phyloP scores from a whole-genome alignment of 2,113 vertebrate species.

The Ibidorhyncha struthersii region DNA sequence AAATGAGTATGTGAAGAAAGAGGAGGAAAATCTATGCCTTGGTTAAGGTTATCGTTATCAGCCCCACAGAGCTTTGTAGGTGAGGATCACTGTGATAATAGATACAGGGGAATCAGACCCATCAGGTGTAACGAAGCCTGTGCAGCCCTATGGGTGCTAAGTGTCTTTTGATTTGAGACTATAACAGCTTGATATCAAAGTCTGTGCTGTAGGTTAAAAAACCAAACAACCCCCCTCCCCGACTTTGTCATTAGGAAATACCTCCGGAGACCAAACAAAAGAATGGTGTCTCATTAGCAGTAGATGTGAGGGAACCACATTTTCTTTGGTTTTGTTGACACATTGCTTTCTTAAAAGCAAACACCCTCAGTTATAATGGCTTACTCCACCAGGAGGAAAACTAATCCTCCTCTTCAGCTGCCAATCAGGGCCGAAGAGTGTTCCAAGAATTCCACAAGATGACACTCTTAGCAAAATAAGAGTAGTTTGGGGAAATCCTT shows the following conservation, averaged over 20 bases:
- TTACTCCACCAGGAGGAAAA: constrained; percentile 52
- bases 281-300: constrained; percentile 1
- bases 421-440: constrained; percentile 15
- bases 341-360: constrained; percentile 26
- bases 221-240: rapidly evolving
- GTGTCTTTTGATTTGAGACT: background rate
- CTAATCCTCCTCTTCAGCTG: constrained; percentile 45
- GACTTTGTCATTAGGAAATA: constrained; percentile 10
- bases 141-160: background rate
- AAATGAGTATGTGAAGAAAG: background rate
- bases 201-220: background rate
- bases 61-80: background rate
- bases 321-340: constrained; percentile 29
- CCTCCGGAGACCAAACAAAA: constrained; percentile 6
- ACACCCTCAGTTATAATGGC: constrained; percentile 17
- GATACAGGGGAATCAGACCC: background rate
- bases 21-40: background rate
- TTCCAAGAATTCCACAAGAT: constrained; percentile 63
- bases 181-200: background rate
- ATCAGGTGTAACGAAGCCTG: background rate
- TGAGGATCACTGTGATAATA: background rate
- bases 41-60: background rate
- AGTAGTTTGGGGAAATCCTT: constrained; percentile 2
- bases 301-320: background rate
- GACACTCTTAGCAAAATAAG: constrained; percentile 64